Evolutionary conservation across 2,113 vertebrate genomes (phyloP), one percentile per base, ranked within the genome.

Genomic region (Carassius auratus): DNA sequence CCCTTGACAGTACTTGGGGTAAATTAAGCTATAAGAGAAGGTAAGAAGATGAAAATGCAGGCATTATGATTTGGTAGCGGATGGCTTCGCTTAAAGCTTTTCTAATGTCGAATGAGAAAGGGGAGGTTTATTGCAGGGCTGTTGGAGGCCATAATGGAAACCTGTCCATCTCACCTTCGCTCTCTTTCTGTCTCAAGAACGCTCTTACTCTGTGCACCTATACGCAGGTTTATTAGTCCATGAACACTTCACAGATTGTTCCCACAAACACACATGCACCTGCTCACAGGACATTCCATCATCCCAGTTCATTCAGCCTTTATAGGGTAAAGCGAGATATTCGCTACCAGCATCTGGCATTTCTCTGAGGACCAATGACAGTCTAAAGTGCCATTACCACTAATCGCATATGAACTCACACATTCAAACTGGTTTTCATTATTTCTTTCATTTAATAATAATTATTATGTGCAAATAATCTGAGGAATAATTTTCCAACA

Each of bases 1-100:
- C 94, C 94, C 94, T 90, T 90, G 93, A 93, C 94, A 89, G 91
- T 90, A 91, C 90, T 93, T 90, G 83, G 90, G 90, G 91, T 93
- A 93, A 93, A 95, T 95, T 91, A 94, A 94, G 92, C 91, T 85
- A 90, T 92, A 88, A 93, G 89, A 87, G 91, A 88, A 17, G 80
- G 68, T 45, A 42, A 38, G 61, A 76, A 50, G 86, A 86, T 26
- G 75, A 79, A 82, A 55, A 76, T 83, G 85, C 84, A 86, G 88
- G 74, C 71, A 86, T 89, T 80, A 84, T 84, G 86, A 68, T 83
- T 89, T 84, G 74, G 82, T 83, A 75, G 74, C 73, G 62, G 69
- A 84, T 57, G 68, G 76, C 75, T 42, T 30, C 85, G 23, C 86
- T 86, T 75, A 81, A 87, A 91, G 84, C 73, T 83, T 76, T 88